Evolutionary conservation across 2,113 vertebrate species (phyloP).

Genomic region (Bubo scandiacus): DNA sequence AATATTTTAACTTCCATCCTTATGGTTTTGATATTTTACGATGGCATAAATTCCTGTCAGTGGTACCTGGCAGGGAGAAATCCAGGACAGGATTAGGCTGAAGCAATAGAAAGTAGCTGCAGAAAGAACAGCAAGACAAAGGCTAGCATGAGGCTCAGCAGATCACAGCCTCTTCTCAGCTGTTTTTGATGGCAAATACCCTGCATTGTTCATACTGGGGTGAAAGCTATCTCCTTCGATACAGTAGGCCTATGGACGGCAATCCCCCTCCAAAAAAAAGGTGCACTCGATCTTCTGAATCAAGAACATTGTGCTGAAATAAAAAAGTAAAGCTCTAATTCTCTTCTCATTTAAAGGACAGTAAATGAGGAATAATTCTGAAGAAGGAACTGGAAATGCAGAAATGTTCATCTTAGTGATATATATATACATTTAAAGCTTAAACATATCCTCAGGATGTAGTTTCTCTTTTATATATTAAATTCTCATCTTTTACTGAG

Average conservation of each 20-base stretch:
- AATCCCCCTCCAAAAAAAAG: background rate
- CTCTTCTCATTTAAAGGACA: background rate
- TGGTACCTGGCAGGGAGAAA: background rate
- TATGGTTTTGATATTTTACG: background rate
- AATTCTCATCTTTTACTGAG: background rate
- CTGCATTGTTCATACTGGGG: background rate
- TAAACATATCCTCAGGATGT: background rate
- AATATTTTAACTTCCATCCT: background rate
- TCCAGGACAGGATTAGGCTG: background rate
- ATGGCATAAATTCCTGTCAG: background rate
- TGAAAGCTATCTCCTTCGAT: background rate
- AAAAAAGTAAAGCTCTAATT: background rate
- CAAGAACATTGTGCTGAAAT: background rate
- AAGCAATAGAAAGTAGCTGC: background rate
- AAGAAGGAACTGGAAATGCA: background rate
- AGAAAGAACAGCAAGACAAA: background rate
- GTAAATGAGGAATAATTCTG: background rate
- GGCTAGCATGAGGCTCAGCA: background rate
- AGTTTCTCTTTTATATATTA: background rate
- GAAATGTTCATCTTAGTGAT: background rate
- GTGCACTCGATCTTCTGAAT: background rate
- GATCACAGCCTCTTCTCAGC: background rate
- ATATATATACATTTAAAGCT: background rate
- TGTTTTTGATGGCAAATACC: background rate
- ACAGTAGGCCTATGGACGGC: background rate